A percentile compares a stretch with the other conserved stretches of the same genome.
Conservation (phyloP, 2,797 vertebrate species). For the Peromyscus eremicus region DNA sequence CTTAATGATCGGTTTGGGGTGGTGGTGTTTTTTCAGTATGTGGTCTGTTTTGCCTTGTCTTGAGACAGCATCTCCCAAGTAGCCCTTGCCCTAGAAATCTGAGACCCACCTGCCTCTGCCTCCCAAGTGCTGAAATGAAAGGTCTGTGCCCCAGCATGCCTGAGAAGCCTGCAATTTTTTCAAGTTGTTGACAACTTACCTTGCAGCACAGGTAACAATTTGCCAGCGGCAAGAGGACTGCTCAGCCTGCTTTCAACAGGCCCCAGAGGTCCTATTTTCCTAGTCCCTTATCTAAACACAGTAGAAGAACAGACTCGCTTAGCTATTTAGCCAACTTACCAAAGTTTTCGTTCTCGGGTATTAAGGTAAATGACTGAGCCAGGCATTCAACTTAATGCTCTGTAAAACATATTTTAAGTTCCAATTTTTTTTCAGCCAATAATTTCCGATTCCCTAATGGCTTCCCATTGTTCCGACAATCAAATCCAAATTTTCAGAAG, state of each 20-base stretch:
- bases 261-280: slow-evolving; percentile 25
- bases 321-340: slow-evolving; percentile 42
- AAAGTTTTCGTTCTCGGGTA: slow-evolving; percentile 24
- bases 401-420: slow-evolving; percentile 37
- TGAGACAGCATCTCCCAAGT: neutral
- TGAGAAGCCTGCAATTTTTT: neutral
- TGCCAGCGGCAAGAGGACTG: slow-evolving; percentile 39
- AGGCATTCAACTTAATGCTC: slow-evolving; percentile 38
- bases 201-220: slow-evolving; percentile 18
- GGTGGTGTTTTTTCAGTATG: neutral
- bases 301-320: slow-evolving; percentile 26
- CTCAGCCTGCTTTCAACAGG: slow-evolving; percentile 29
- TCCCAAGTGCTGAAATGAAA: neutral
- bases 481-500: slow-evolving; percentile 59
- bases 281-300: slow-evolving; percentile 9
- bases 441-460: slow-evolving; percentile 29
- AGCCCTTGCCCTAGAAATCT: neutral
- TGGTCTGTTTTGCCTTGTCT: neutral
- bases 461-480: slow-evolving; percentile 38
- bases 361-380: slow-evolving; percentile 51
- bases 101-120: neutral
- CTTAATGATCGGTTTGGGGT: neutral
- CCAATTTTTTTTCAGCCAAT: neutral
- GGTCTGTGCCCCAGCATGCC: neutral
- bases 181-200: slow-evolving; percentile 52